These are phyloP conservation scores for Mobula hypostoma DNA, from an alignment of 2,113 vertebrate species.

Conservation along the genomic window DNA sequence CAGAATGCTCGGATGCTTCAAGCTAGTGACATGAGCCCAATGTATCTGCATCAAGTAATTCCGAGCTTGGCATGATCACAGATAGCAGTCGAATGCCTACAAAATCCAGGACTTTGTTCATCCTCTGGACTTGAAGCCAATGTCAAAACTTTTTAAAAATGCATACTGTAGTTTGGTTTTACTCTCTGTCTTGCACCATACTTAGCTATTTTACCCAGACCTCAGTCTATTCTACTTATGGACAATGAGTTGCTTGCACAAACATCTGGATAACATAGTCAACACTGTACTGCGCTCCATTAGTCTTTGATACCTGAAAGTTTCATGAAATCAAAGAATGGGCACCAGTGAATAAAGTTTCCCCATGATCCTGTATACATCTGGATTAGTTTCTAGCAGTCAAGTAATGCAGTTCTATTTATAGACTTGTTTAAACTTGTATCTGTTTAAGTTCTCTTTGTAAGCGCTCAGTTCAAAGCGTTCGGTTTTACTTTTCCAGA, in stretches of 20 bases:
- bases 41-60: no score
- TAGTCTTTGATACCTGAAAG: neutral
- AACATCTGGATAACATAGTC: neutral
- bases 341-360: neutral
- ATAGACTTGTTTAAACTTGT: constrained; percentile 18
- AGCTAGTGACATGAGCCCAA: no score
- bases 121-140: no score
- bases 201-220: neutral
- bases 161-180: neutral
- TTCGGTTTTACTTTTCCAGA: constrained; percentile 18
- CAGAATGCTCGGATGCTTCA: no score
- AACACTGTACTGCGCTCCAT: neutral
- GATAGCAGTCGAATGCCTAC: no score
- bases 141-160: neutral
- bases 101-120: no score
- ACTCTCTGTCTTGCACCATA: neutral
- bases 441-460: constrained; percentile 25
- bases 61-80: no score
- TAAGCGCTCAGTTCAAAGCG: constrained; percentile 19
- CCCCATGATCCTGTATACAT: constrained; percentile 7
- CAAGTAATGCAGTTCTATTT: neutral
- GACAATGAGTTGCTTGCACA: constrained; percentile 5
- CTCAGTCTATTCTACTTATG: neutral
- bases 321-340: neutral
- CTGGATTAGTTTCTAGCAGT: constrained; percentile 21